phyloP scores from a whole-genome alignment of 2,888 invertebrate species.

The Selenia dentaria region DNA sequence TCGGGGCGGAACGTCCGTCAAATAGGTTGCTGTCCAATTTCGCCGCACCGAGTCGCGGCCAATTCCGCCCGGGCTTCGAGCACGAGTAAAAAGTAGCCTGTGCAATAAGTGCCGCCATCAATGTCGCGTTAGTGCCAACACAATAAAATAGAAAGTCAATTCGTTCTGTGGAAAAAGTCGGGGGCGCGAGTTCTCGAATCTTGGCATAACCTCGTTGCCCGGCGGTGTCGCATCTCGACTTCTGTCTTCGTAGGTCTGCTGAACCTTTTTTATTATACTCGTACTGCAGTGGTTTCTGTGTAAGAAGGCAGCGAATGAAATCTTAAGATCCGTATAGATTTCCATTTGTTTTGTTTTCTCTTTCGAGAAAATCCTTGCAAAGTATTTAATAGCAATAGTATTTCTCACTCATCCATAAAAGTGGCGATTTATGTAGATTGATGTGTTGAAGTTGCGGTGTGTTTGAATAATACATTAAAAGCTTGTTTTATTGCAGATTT shows the following conservation, averaged over 20 bases:
- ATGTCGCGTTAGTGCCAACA: constrained; percentile 76
- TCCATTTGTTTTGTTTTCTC: too few species aligned
- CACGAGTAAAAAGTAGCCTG: constrained; percentile 65
- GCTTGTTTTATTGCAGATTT: too few species aligned
- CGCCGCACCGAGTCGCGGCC: constrained; percentile 45
- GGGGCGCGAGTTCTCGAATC: constrained; percentile 31
- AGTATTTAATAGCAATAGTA: too few species aligned
- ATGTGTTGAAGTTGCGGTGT: too few species aligned
- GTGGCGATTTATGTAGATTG: too few species aligned
- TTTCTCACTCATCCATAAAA: too few species aligned
- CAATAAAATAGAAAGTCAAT: constrained; percentile 80
- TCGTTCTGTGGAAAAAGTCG: constrained; percentile 56
- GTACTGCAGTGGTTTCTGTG: constrained; percentile 4
- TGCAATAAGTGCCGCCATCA: constrained; percentile 80
- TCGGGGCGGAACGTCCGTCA: constrained; percentile 30
- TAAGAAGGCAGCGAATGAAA: too few species aligned
- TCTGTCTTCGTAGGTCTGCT: constrained; percentile 22
- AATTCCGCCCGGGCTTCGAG: constrained; percentile 50
- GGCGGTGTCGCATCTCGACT: constrained; percentile 1
- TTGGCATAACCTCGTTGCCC: constrained; percentile 23
- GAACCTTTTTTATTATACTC: constrained; percentile 35
- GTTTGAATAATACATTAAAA: too few species aligned
- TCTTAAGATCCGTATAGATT: too few species aligned
- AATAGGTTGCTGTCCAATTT: constrained; percentile 54
- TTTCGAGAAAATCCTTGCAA: too few species aligned